These are phyloP conservation scores for Scomber japonicus DNA, from an alignment of 2,113 vertebrate genomes.

Conservation along the genomic window DNA sequence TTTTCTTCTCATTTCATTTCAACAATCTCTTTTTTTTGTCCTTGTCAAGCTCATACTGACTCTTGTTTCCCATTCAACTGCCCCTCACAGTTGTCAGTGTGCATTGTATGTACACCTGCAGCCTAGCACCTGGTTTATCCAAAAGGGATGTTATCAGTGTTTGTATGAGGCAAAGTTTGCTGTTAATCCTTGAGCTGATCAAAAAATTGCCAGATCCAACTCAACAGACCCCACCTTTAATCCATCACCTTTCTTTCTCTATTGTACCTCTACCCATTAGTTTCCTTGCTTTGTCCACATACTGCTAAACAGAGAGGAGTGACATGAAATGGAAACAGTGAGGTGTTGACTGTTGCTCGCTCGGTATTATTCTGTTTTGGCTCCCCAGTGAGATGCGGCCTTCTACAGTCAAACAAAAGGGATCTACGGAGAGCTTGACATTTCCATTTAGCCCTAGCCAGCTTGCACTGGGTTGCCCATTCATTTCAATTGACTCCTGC, in stretches of 20 bases:
- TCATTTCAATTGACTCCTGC: slow-evolving; percentile 76
- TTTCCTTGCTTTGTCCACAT: not conserved
- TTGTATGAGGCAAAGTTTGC: slow-evolving; percentile 7
- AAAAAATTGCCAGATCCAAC: slow-evolving; percentile 25
- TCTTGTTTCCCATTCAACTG: not conserved
- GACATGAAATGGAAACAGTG: slow-evolving; percentile 58
- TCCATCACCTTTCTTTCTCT: slow-evolving; percentile 5
- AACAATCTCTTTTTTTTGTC: not conserved
- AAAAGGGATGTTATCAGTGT: slow-evolving; percentile 29
- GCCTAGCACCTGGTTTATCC: slow-evolving; percentile 17
- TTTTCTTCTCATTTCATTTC: not conserved
- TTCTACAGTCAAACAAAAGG: slow-evolving; percentile 78
- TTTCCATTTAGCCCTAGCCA: slow-evolving; percentile 80
- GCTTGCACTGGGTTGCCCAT: slow-evolving; percentile 58
- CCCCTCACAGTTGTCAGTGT: not conserved
- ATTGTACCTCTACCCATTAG: slow-evolving; percentile 17
- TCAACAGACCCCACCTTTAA: slow-evolving; percentile 25
- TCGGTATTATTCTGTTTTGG: slow-evolving; percentile 63
- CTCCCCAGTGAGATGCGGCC: slow-evolving; percentile 55
- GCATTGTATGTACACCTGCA: slow-evolving; percentile 4
- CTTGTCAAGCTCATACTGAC: not conserved
- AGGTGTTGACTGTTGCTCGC: slow-evolving; percentile 59
- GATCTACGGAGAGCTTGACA: slow-evolving; percentile 74
- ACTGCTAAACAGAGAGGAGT: slow-evolving; percentile 32
- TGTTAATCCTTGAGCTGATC: slow-evolving; percentile 14